These are phyloP conservation scores for Salvelinus alpinus DNA, from an alignment of 2,113 vertebrate species.

Conservation along the genomic window DNA sequence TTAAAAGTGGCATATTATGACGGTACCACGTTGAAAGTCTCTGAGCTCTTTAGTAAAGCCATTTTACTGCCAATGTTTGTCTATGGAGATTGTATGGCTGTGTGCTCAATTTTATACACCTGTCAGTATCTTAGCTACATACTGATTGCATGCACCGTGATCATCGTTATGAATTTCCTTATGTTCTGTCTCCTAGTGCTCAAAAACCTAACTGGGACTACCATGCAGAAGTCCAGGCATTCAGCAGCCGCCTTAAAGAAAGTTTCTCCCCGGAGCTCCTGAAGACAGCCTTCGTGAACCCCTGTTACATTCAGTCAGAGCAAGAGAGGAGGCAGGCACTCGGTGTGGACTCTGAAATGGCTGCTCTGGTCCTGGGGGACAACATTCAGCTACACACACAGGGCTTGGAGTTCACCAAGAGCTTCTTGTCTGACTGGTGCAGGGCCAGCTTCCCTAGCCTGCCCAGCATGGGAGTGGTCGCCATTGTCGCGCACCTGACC, in stretches of 20 bases:
- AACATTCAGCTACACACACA: conserved; percentile 76
- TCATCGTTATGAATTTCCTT: neutral
- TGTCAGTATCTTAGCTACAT: no score
- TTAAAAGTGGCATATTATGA: no score
- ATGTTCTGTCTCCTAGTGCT: conserved; percentile 70
- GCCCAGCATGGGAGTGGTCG: conserved; percentile 70
- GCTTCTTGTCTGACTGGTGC: conserved; percentile 76
- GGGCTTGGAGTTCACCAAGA: conserved; percentile 73
- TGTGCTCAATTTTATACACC: no score
- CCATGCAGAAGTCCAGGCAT: conserved; percentile 90
- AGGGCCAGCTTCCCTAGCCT: conserved; percentile 75
- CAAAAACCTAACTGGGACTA: conserved; percentile 91
- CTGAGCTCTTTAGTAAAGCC: no score
- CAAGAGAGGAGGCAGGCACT: conserved; percentile 77
- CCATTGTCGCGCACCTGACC: conserved; percentile 78
- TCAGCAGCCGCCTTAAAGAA: conserved; percentile 83
- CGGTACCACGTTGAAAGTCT: no score
- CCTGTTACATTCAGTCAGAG: conserved; percentile 84
- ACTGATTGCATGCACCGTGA: no score
- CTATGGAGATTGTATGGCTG: no score
- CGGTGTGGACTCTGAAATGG: conserved; percentile 70
- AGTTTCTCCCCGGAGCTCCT: conserved; percentile 80
- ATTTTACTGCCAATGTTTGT: no score
- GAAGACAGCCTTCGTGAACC: conserved; percentile 87
- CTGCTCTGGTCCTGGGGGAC: conserved; percentile 77